Evolutionary conservation across 2,888 invertebrate genomes (phyloP).

Genomic region (Lepidocyrtinus sp.): DNA sequence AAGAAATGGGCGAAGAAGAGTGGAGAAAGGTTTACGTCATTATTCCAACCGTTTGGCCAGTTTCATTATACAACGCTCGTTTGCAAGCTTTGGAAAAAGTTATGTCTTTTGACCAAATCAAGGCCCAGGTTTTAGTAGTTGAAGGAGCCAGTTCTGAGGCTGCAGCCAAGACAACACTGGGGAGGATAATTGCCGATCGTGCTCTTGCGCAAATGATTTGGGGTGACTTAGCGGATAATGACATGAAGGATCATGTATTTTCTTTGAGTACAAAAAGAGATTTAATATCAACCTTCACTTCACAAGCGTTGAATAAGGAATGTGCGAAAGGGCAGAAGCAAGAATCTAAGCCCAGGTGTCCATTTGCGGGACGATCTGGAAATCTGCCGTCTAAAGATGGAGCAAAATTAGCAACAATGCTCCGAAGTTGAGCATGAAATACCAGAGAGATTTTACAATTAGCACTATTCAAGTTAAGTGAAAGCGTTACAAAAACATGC

Average conservation of each 20-base stretch:
- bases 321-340: slow-evolving; percentile 4
- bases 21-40: slow-evolving; percentile 41
- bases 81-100: slow-evolving; percentile 48
- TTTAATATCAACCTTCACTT: slow-evolving; percentile 23
- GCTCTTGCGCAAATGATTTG: slow-evolving; percentile 45
- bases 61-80: slow-evolving; percentile 43
- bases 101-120: slow-evolving; percentile 48
- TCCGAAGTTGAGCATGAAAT: too few relatives aligned
- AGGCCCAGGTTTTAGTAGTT: slow-evolving; percentile 40
- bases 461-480: too few relatives aligned
- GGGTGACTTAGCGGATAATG: slow-evolving; percentile 24
- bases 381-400: too few relatives aligned
- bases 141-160: slow-evolving; percentile 44
- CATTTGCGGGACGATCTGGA: slow-evolving; percentile 4
- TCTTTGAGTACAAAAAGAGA: slow-evolving; percentile 48
- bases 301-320: slow-evolving; percentile 24
- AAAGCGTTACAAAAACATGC: too few relatives aligned
- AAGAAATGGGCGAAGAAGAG: slow-evolving; percentile 42
- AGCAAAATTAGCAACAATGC: too few relatives aligned
- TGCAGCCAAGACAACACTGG: slow-evolving; percentile 46
- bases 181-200: slow-evolving; percentile 48
- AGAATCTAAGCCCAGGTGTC: slow-evolving; percentile 7
- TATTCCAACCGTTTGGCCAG: slow-evolving; percentile 60
- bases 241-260: slow-evolving; percentile 41
- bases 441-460: too few relatives aligned